Evolutionary conservation across 2,113 vertebrate genomes (phyloP).

Genomic region (Gasterosteus nipponicus): DNA sequence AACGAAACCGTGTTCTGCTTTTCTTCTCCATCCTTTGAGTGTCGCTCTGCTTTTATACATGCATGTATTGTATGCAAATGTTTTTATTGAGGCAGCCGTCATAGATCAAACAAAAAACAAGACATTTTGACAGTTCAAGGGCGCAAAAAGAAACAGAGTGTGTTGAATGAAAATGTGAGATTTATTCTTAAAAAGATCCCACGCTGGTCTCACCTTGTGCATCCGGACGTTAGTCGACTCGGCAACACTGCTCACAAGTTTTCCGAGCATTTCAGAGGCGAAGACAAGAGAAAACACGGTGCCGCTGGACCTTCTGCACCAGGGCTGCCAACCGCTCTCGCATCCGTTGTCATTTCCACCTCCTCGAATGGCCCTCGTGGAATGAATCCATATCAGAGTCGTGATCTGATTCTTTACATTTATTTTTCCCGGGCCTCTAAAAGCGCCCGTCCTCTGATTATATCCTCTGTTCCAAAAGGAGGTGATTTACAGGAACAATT

Average conservation of each 20-base stretch:
- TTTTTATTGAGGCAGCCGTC: background rate
- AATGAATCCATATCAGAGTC: slow-evolving; percentile 32
- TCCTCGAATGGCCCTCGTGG: slow-evolving; percentile 32
- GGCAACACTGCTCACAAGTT: slow-evolving; percentile 4
- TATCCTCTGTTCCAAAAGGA: background rate
- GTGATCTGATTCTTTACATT: slow-evolving; percentile 6
- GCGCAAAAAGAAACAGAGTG: background rate
- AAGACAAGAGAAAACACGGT: background rate
- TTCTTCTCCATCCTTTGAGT: background rate
- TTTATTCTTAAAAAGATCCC: background rate
- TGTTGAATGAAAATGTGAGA: background rate
- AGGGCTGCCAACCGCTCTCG: slow-evolving; percentile 6
- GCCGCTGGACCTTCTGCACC: background rate
- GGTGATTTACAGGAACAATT: background rate
- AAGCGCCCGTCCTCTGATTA: slow-evolving; percentile 20
- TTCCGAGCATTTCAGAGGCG: slow-evolving; percentile 3
- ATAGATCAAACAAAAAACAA: background rate
- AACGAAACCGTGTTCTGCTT: background rate
- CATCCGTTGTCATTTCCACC: slow-evolving; percentile 29
- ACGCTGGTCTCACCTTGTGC: background rate
- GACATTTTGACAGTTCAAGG: background rate
- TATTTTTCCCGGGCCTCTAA: slow-evolving; percentile 9
- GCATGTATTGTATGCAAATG: background rate
- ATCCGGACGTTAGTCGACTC: background rate
- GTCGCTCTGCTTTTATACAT: background rate